Percentiles rank a stretch among this genome's conserved stretches.
phyloP scores from a whole-genome alignment of 2,888 invertebrate species.

The Temnothorax rugatulus region DNA sequence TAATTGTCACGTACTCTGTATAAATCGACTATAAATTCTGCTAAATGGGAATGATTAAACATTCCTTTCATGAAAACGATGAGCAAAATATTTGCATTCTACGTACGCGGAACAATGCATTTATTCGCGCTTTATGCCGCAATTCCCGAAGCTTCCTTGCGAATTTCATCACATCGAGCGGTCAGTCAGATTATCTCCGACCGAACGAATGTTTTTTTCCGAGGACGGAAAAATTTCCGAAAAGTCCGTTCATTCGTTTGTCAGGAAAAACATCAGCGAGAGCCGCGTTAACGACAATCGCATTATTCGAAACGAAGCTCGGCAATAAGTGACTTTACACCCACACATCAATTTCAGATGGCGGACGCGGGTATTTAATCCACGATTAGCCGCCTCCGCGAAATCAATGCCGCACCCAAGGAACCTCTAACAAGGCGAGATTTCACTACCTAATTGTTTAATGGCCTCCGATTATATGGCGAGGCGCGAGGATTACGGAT shows the following conservation, averaged over 20 bases:
- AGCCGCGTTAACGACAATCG: conserved; percentile 19
- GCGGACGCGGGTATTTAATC: conserved; percentile 75
- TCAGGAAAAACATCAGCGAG: background rate
- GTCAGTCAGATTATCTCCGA: background rate
- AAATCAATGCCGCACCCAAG: conserved; percentile 78
- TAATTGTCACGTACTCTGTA: background rate
- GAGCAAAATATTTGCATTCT: conserved; percentile 1
- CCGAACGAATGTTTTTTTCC: background rate
- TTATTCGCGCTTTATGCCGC: conserved; percentile 15
- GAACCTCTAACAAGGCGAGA: conserved; percentile 50
- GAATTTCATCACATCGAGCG: background rate
- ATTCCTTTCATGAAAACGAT: conserved; percentile 6
- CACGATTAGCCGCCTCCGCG: conserved; percentile 74
- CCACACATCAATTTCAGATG: conserved; percentile 65
- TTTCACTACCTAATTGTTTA: conserved; percentile 71
- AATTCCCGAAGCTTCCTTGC: conserved; percentile 13
- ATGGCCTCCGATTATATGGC: conserved; percentile 64
- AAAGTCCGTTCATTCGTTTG: background rate
- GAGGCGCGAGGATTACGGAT: conserved; percentile 38
- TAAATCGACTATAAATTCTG: background rate
- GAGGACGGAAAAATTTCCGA: background rate
- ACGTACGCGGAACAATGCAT: conserved; percentile 8
- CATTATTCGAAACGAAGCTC: conserved; percentile 51
- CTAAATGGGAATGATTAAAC: conserved; percentile 4
- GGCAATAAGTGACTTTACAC: conserved; percentile 61